These are phyloP conservation scores for Drosophila robusta DNA, from an alignment of 2,888 invertebrate species.

Conservation along the genomic window DNA sequence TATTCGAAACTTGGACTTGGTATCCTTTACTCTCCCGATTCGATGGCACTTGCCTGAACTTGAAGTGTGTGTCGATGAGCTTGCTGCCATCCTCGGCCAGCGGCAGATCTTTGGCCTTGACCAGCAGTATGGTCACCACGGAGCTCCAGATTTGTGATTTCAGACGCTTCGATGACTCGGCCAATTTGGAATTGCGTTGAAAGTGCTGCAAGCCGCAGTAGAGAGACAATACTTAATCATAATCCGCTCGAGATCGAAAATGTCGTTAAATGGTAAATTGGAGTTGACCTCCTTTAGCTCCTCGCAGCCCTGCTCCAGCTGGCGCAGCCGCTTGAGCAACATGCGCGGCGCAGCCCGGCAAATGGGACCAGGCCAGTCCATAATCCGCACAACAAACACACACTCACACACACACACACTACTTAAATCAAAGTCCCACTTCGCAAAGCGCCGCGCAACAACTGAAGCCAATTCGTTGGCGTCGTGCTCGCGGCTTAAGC, in stretches of 20 bases:
- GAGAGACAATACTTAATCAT: neutral
- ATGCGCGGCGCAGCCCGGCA: constrained; percentile 53
- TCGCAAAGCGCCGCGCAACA: constrained; percentile 20
- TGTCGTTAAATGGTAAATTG: no score
- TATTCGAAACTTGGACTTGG: no score
- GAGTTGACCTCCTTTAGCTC: constrained; percentile 73
- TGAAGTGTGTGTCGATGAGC: constrained; percentile 96
- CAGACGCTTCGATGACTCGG: constrained; percentile 92
- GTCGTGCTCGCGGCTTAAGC: constrained; percentile 8
- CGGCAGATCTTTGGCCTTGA: constrained; percentile 96
- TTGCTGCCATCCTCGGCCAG: constrained; percentile 94
- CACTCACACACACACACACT: neutral
- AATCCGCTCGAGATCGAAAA: neutral
- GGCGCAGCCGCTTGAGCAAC: constrained; percentile 74
- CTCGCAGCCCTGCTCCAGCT: constrained; percentile 67
- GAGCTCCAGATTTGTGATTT: constrained; percentile 99
- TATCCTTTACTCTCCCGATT: no score
- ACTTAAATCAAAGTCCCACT: constrained; percentile 12
- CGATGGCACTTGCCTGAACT: constrained; percentile 91
- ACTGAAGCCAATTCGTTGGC: constrained; percentile 33
- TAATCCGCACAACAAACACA: constrained; percentile 29
- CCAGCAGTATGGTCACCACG: constrained; percentile 98
- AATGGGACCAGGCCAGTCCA: constrained; percentile 56
- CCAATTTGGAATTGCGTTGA: constrained; percentile 90
- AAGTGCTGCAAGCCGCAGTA: constrained; percentile 88